A percentile compares a stretch with the other conserved stretches of the same genome.
These are phyloP conservation scores for Heliothis virescens DNA, from an alignment of 1,140 invertebrate species.

Conservation along the genomic window DNA sequence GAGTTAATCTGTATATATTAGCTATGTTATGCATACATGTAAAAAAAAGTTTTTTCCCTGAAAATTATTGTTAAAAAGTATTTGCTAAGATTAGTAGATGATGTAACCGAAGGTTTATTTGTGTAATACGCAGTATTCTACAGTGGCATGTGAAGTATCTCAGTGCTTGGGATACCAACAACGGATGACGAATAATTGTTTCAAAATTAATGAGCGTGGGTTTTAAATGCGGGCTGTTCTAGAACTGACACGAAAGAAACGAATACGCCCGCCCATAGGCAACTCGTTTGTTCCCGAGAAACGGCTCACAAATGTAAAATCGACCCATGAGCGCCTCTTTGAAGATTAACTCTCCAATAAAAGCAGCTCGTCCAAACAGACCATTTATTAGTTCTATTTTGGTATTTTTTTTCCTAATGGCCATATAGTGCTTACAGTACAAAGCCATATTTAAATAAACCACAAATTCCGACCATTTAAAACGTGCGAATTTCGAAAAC, in stretches of 20 bases:
- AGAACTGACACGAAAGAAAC: neutral
- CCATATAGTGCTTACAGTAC: slow-evolving; percentile 9
- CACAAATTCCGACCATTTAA: slow-evolving; percentile 17
- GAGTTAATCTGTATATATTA: neutral
- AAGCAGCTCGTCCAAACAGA: neutral
- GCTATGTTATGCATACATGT: neutral
- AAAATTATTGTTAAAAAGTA: neutral
- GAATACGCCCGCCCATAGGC: neutral
- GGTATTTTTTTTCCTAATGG: neutral
- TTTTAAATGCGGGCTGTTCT: neutral
- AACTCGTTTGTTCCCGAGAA: too few species aligned
- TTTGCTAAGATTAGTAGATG: neutral
- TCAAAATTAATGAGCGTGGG: neutral
- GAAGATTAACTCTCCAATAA: neutral
- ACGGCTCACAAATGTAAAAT: too few species aligned
- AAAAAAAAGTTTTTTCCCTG: neutral
- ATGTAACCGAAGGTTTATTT: neutral
- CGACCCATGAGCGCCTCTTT: neutral
- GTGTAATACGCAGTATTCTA: neutral
- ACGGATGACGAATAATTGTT: neutral
- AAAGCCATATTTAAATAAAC: slow-evolving; percentile 10
- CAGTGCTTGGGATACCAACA: neutral
- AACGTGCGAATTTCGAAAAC: slow-evolving; percentile 14
- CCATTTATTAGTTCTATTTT: slow-evolving; percentile 25
- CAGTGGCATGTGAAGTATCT: neutral